Evolutionary conservation across 2,888 invertebrate species (phyloP).

Genomic region (Hylaea fasciaria): DNA sequence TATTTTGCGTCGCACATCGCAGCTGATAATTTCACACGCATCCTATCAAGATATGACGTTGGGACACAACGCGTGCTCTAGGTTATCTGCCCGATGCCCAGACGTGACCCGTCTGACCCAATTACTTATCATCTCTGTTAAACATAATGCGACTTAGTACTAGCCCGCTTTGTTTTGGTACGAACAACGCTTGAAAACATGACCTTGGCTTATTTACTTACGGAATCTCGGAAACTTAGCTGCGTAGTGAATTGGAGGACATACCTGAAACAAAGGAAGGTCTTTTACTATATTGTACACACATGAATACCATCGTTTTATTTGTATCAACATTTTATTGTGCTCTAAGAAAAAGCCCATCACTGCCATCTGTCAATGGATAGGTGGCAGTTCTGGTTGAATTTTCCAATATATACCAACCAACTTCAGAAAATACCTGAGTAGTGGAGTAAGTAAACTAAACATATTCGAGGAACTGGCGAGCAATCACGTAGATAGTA

Average conservation of each 20-base stretch:
- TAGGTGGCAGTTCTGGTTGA: too few relatives aligned
- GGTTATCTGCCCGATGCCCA: conserved; percentile 74
- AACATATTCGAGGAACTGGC: too few relatives aligned
- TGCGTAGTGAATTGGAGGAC: background rate
- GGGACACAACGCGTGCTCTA: conserved; percentile 57
- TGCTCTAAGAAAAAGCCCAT: too few relatives aligned
- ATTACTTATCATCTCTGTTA: conserved; percentile 69
- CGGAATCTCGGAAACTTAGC: conserved; percentile 3
- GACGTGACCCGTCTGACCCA: conserved; percentile 77
- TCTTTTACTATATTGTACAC: background rate
- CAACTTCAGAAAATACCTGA: too few relatives aligned
- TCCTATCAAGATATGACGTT: conserved; percentile 50
- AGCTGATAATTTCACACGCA: conserved; percentile 25
- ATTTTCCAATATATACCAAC: too few relatives aligned
- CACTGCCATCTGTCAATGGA: too few relatives aligned
- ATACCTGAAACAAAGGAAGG: conserved; percentile 24
- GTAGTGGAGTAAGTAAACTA: too few relatives aligned
- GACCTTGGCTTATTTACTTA: conserved; percentile 55
- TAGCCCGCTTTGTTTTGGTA: conserved; percentile 53
- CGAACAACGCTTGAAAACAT: conserved; percentile 38
- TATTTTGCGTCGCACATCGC: conserved; percentile 25
- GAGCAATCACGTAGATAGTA: too few relatives aligned
- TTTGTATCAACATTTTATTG: background rate
- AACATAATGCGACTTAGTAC: conserved; percentile 53
- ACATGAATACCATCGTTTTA: background rate